A percentile compares a stretch with the other conserved stretches of the same genome.
Conservation (phyloP, 2,797 vertebrate genomes). For the Gymnoscopelus microlampas region DNA sequence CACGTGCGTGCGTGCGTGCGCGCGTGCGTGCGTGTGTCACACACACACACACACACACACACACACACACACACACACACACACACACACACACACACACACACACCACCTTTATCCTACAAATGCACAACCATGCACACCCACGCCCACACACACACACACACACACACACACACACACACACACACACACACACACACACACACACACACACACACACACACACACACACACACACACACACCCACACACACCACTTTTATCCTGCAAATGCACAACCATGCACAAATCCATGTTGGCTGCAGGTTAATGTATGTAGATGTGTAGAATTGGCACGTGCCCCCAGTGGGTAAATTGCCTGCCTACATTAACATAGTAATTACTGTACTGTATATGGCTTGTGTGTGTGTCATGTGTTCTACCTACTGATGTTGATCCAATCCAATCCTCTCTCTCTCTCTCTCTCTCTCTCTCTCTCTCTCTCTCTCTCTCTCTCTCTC, state of each 20-base stretch:
- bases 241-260: background rate
- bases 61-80: conserved; percentile 1
- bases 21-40: too few relatives aligned
- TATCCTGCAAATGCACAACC: background rate
- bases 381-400: conserved; percentile 20
- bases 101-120: background rate
- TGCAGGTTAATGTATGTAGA: conserved; percentile 15
- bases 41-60: background rate
- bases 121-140: too few relatives aligned
- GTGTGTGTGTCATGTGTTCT: conserved; percentile 46
- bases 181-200: background rate
- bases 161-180: background rate
- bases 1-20: background rate
- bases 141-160: background rate
- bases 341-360: conserved; percentile 48
- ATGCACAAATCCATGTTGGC: background rate
- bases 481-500: too few relatives aligned
- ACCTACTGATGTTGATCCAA: conserved; percentile 21
- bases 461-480: background rate
- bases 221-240: conserved; percentile 8
- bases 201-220: background rate
- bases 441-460: background rate
- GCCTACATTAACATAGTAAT: conserved; percentile 67
- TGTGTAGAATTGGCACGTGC: conserved; percentile 34
- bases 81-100: conserved; percentile 19